Percentiles rank a stretch among this genome's conserved stretches.
Conservation (phyloP, 2,113 vertebrate species). For the Salvator merianae region DNA sequence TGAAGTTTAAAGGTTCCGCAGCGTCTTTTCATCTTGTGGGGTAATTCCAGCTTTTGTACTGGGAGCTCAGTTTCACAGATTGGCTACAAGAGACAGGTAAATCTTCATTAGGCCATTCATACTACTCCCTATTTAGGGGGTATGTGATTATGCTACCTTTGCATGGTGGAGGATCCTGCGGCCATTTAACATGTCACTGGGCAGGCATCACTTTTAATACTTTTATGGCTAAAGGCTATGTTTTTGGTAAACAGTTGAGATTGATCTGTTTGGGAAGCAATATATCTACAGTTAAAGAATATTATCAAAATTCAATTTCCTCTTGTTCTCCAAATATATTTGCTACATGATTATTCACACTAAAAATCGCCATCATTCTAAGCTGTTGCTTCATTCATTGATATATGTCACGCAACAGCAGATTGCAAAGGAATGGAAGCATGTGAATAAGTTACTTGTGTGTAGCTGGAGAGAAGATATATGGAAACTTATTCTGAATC, state of each 20-base stretch:
- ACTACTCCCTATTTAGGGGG: conserved; percentile 58
- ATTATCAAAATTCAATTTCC: too few relatives aligned
- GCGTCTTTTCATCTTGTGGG: conserved; percentile 63
- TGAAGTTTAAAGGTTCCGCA: conserved; percentile 63
- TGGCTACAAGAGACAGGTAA: conserved; percentile 47
- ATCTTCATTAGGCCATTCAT: conserved; percentile 54
- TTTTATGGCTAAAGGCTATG: conserved; percentile 14
- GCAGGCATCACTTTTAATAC: conserved; percentile 55
- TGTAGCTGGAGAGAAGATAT: too few relatives aligned
- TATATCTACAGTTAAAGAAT: too few relatives aligned
- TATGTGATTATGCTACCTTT: conserved; percentile 63
- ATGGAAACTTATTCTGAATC: too few relatives aligned
- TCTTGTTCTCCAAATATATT: too few relatives aligned
- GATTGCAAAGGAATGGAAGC: too few relatives aligned
- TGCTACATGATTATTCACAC: too few relatives aligned
- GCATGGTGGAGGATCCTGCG: conserved; percentile 56
- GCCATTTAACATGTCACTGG: conserved; percentile 54
- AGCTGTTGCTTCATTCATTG: too few relatives aligned
- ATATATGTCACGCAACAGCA: too few relatives aligned
- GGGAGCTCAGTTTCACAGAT: conserved; percentile 63
- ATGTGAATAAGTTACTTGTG: too few relatives aligned
- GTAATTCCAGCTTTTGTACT: conserved; percentile 44
- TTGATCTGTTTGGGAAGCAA: too few relatives aligned
- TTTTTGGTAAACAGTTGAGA: conserved; percentile 8
- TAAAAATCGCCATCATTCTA: too few relatives aligned